These are phyloP conservation scores for Myathropa florea DNA, from an alignment of 2,888 invertebrate genomes.

Conservation along the genomic window DNA sequence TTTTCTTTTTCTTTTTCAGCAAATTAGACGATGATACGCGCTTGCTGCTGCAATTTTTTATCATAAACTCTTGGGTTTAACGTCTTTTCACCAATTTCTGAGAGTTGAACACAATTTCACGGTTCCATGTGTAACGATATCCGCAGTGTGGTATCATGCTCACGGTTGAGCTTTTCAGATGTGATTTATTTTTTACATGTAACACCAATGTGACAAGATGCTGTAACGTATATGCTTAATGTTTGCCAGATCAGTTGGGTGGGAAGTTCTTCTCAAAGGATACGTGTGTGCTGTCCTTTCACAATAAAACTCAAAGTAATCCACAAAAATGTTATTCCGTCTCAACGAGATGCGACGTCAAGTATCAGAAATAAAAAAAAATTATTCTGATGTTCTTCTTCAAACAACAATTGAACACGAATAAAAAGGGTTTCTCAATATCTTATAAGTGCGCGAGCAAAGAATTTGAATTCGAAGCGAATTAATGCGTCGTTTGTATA, in stretches of 20 bases:
- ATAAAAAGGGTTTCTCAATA: neutral
- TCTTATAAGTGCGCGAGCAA: neutral
- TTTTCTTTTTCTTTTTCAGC: neutral
- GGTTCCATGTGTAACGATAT: slow-evolving; percentile 95
- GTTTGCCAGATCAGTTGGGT: neutral
- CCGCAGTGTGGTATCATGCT: slow-evolving; percentile 84
- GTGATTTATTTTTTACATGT: slow-evolving; percentile 66
- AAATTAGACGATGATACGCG: slow-evolving; percentile 9
- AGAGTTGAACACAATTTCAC: slow-evolving; percentile 95
- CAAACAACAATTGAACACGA: neutral
- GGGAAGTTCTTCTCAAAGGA: neutral
- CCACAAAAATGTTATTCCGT: neutral
- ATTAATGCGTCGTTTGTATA: slow-evolving; percentile 69
- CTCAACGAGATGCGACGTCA: neutral
- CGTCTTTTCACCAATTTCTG: slow-evolving; percentile 96
- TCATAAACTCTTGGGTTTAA: slow-evolving; percentile 81
- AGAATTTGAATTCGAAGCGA: slow-evolving; percentile 42
- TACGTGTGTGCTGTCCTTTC: neutral
- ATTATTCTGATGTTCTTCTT: neutral
- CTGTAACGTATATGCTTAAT: neutral
- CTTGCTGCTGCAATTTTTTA: slow-evolving; percentile 72
- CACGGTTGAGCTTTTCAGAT: slow-evolving; percentile 78
- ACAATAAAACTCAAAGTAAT: neutral
- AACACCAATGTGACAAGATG: slow-evolving; percentile 53
- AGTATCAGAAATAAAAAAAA: neutral